Percentiles rank a stretch among this genome's conserved stretches.
These are phyloP conservation scores for Penaeus japonicus DNA, from an alignment of 1,140 invertebrate species.

Conservation along the genomic window DNA sequence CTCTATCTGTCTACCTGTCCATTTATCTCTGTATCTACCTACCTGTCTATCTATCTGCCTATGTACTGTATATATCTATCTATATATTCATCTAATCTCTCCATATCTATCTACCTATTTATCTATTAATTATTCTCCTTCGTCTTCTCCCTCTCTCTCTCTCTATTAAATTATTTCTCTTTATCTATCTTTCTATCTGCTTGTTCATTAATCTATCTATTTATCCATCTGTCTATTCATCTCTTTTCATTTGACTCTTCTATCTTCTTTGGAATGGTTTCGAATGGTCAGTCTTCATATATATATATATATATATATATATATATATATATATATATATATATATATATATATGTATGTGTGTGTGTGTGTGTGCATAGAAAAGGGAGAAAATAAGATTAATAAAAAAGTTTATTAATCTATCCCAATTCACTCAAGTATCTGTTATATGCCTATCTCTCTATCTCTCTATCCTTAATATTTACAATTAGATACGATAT, in stretches of 20 bases:
- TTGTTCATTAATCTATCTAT: not conserved
- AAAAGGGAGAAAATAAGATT: too few species aligned
- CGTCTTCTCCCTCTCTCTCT: not conserved
- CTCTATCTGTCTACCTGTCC: not conserved
- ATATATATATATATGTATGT: too few species aligned
- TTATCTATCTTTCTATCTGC: not conserved
- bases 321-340: too few species aligned
- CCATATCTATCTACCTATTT: too few species aligned
- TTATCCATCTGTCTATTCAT: not conserved
- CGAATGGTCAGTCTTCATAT: too few species aligned
- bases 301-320: too few species aligned
- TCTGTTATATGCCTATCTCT: too few species aligned
- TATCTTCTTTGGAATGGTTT: too few species aligned
- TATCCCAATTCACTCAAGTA: too few species aligned
- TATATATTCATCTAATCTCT: not conserved
- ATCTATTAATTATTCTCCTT: not conserved
- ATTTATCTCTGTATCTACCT: not conserved
- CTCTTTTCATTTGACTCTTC: not conserved
- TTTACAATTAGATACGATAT: not conserved
- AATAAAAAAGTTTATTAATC: too few species aligned
- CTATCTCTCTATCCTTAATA: not conserved
- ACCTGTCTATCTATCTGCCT: not conserved
- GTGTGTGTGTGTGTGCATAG: too few species aligned
- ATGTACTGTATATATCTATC: not conserved
- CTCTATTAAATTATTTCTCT: not conserved